Percentiles rank a stretch among this genome's conserved stretches.
Evolutionary conservation across 2,797 vertebrate species (phyloP).

Genomic region (Crenichthys baileyi): DNA sequence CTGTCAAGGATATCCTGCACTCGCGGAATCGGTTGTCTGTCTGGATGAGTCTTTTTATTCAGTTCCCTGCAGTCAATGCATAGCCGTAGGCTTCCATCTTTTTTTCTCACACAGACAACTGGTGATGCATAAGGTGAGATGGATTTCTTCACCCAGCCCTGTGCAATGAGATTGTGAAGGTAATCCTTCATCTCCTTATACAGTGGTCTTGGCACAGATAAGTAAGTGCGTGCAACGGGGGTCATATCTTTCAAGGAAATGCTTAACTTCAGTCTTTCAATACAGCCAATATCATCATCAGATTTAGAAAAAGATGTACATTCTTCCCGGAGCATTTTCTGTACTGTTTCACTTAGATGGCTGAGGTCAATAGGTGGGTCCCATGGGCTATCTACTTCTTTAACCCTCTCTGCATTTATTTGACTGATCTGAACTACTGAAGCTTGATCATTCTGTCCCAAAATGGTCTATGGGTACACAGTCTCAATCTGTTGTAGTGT

Average conservation of each 20-base stretch:
- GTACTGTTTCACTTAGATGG: conserved; percentile 11
- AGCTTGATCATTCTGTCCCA: background rate
- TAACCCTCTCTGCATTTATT: background rate
- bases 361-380: conserved; percentile 33
- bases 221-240: too few relatives aligned
- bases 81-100: background rate
- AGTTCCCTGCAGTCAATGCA: background rate
- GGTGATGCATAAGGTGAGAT: background rate
- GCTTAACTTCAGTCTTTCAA: too few relatives aligned
- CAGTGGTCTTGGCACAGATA: too few relatives aligned
- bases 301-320: too few relatives aligned
- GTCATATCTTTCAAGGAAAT: too few relatives aligned
- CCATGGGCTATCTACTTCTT: background rate
- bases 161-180: too few relatives aligned
- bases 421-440: background rate
- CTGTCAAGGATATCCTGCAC: too few relatives aligned
- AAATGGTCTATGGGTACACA: background rate
- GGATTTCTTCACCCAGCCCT: background rate
- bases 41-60: too few relatives aligned
- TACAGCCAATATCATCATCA: too few relatives aligned
- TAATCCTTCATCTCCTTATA: too few relatives aligned
- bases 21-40: too few relatives aligned
- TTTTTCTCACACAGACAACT: background rate
- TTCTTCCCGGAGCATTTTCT: background rate
- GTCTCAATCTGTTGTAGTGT: background rate